A percentile compares a stretch with the other conserved stretches of the same genome.
Evolutionary conservation across 2,888 invertebrate genomes (phyloP).

Genomic region (Apamea sordens): DNA sequence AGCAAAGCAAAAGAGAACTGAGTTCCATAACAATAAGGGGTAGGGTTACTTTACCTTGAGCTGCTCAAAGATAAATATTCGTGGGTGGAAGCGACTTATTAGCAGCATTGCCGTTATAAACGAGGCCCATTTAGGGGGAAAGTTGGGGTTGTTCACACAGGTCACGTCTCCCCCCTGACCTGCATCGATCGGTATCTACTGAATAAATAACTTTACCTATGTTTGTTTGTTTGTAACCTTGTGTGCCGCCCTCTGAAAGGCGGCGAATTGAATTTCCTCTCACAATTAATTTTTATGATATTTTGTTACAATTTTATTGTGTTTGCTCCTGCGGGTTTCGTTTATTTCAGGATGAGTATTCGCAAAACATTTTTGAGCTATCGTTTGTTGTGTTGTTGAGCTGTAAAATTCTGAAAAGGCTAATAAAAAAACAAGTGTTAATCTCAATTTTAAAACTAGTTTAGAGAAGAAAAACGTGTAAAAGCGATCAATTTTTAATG

Average conservation of each 20-base stretch:
- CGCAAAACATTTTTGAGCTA: neutral
- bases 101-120: conserved; percentile 64
- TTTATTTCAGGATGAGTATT: conserved; percentile 26
- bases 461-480: neutral
- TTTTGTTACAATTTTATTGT: conserved; percentile 54
- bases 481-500: neutral
- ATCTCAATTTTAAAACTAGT: neutral
- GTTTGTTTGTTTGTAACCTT: conserved; percentile 66
- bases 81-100: conserved; percentile 48
- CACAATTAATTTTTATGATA: conserved; percentile 54
- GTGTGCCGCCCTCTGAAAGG: conserved; percentile 42
- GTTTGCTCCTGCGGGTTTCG: conserved; percentile 34
- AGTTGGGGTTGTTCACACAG: conserved; percentile 63
- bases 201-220: conserved; percentile 74
- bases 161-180: conserved; percentile 70
- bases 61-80: conserved; percentile 44
- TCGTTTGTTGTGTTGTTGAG: neutral
- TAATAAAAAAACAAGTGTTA: no score
- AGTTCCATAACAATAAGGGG: conserved; percentile 20
- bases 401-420: neutral
- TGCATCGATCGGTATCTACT: conserved; percentile 71
- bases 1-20: conserved; percentile 19
- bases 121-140: conserved; percentile 49
- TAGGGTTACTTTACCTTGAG: conserved; percentile 13
- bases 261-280: conserved; percentile 60